These are phyloP conservation scores for Hoplodrina blanda DNA, from an alignment of 2,888 invertebrate species.

Conservation along the genomic window DNA sequence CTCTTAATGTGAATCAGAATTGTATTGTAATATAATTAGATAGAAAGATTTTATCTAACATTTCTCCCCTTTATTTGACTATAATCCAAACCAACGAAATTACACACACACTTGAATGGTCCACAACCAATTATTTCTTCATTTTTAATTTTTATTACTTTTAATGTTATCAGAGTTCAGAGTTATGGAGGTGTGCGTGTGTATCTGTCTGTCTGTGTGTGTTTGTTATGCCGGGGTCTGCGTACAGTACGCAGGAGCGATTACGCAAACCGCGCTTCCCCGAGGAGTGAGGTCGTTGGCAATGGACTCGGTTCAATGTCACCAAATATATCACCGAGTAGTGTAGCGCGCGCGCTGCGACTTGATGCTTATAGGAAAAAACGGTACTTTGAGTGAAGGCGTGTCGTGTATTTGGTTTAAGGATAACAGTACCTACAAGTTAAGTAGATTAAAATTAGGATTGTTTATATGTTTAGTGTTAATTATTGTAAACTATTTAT, in stretches of 20 bases:
- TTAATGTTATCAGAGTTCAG: conserved; percentile 62
- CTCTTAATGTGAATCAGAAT: not conserved
- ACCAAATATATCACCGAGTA: conserved; percentile 89
- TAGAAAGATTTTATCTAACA: not conserved
- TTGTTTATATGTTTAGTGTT: not conserved
- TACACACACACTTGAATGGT: conserved; percentile 28
- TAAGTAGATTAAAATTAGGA: not conserved
- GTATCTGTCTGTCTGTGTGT: conserved; percentile 53
- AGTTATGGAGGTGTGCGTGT: conserved; percentile 47
- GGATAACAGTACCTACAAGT: not conserved
- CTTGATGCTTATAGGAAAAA: conserved; percentile 76
- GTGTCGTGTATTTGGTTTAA: not conserved
- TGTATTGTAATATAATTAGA: not conserved
- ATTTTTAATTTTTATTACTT: conserved; percentile 53
- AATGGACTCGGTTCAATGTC: conserved; percentile 91
- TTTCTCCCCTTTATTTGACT: conserved; percentile 3
- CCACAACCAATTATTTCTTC: conserved; percentile 29
- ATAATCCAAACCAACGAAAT: conserved; percentile 10
- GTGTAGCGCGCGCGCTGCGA: conserved; percentile 61
- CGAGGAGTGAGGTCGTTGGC: conserved; percentile 90
- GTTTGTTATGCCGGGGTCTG: conserved; percentile 73
- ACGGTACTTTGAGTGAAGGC: conserved; percentile 32
- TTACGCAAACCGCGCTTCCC: conserved; percentile 90
- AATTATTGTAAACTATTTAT: not conserved
- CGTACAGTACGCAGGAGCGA: conserved; percentile 84